phyloP scores from a whole-genome alignment of 2,888 invertebrate genomes.

The Apotomis betuletana region DNA sequence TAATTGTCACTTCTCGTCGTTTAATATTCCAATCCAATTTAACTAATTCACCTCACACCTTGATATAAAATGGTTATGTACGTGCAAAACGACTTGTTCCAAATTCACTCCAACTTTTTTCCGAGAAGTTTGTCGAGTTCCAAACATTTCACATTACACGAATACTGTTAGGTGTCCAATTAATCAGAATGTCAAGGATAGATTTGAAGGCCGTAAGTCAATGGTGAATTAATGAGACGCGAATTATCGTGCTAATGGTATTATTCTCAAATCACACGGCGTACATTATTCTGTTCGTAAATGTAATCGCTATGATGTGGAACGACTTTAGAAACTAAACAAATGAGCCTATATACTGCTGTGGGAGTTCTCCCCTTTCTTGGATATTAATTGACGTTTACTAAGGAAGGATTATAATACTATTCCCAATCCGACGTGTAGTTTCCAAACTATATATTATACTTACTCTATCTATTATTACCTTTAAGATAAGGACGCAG shows the following conservation, averaged over 20 bases:
- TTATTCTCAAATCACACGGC: neutral
- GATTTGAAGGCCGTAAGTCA: constrained; percentile 22
- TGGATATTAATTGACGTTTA: neutral
- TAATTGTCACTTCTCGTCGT: constrained; percentile 14
- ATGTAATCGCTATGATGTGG: constrained; percentile 1
- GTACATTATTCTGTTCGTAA: constrained; percentile 1
- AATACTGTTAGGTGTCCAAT: constrained; percentile 31
- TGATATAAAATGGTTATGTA: constrained; percentile 19
- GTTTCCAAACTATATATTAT: neutral
- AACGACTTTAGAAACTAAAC: neutral
- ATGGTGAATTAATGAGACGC: constrained; percentile 8
- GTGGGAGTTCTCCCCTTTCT: neutral
- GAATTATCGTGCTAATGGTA: neutral
- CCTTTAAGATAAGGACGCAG: constrained; percentile 3
- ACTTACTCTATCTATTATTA: neutral
- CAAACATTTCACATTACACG: constrained; percentile 27
- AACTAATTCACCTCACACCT: constrained; percentile 18
- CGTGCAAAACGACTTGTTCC: constrained; percentile 8
- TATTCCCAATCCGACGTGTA: neutral
- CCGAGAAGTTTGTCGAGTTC: constrained; percentile 6
- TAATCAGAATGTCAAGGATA: constrained; percentile 42
- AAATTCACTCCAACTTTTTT: constrained; percentile 17
- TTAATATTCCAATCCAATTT: constrained; percentile 29
- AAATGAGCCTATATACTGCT: neutral
- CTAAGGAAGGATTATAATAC: neutral